Evolutionary conservation across 2,797 vertebrate genomes (phyloP).

Genomic region (Stomatorhinus walkeri): DNA sequence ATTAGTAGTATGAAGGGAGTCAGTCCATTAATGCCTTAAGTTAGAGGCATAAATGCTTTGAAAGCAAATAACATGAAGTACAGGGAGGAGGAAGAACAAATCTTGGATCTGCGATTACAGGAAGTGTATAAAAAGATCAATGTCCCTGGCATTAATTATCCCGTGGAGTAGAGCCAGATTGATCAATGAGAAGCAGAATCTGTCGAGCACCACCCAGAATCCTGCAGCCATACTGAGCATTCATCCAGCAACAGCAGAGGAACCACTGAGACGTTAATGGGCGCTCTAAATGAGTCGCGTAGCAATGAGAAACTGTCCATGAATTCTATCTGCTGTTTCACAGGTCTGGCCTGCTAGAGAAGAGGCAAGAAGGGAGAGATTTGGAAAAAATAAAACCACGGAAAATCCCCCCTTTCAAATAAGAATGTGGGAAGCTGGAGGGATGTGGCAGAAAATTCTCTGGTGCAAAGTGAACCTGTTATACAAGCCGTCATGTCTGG

Average conservation of each 20-base stretch:
- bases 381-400: background rate
- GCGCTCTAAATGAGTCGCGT: background rate
- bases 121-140: constrained; percentile 4
- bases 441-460: background rate
- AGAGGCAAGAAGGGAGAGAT: background rate
- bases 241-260: background rate
- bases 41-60: background rate
- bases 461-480: background rate
- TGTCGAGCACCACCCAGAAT: background rate
- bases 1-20: background rate
- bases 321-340: background rate
- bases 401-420: background rate
- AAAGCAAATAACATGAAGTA: background rate
- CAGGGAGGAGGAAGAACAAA: background rate
- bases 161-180: background rate
- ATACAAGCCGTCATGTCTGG: background rate
- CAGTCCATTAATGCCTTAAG: background rate
- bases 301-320: background rate
- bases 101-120: background rate
- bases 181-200: background rate
- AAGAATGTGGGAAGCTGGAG: background rate
- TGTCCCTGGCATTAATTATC: background rate
- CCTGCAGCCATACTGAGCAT: background rate
- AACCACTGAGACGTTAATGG: background rate
- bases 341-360: background rate